Conservation (phyloP, 2,888 invertebrate genomes). For the Celastrina argiolus region DNA sequence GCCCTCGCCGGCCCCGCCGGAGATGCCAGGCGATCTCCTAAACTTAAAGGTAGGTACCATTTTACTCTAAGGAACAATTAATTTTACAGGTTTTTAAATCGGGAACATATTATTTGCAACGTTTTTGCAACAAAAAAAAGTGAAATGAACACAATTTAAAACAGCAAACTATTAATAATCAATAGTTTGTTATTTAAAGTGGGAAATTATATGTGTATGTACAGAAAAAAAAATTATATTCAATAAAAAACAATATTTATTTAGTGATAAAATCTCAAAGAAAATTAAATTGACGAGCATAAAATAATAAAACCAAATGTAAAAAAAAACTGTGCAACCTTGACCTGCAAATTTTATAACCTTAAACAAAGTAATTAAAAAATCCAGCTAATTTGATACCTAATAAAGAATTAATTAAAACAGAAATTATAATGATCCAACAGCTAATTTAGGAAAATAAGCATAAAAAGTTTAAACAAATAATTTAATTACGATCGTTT, state of each 20-base stretch:
- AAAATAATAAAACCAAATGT: background rate
- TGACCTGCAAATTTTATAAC: background rate
- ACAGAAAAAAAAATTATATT: too few species aligned
- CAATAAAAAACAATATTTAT: background rate
- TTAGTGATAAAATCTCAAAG: background rate
- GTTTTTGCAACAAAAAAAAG: too few species aligned
- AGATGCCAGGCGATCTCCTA: constrained; percentile 46
- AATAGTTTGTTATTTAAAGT: too few species aligned
- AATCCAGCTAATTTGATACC: background rate
- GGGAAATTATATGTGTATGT: too few species aligned
- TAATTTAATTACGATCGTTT: background rate
- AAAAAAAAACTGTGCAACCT: background rate
- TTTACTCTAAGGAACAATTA: constrained; percentile 4
- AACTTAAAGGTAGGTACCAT: constrained; percentile 51
- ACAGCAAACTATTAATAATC: too few species aligned
- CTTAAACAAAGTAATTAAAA: constrained; percentile 8
- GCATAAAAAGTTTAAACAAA: background rate
- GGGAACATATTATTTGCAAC: too few species aligned
- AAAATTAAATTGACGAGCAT: background rate
- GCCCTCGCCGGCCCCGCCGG: constrained; percentile 60
- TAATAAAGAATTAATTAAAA: background rate
- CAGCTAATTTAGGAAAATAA: background rate
- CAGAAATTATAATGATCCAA: background rate
- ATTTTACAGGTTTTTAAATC: background rate
- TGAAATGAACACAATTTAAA: too few species aligned